Base-by-base conservation (phyloP, 2,888 invertebrate species). In the Odontomyia ornata region DNA sequence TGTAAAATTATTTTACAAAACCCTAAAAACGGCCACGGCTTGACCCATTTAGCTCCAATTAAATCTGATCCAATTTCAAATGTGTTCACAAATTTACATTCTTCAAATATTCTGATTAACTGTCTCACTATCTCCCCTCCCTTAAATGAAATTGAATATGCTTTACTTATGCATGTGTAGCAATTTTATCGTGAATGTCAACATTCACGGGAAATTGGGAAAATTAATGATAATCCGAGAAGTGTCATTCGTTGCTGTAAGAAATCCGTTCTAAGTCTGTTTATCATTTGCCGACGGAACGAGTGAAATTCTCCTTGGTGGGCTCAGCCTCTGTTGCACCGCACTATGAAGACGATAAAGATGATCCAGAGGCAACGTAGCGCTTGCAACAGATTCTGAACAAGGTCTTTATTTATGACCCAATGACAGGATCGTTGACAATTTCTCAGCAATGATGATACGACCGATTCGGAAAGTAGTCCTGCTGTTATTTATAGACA, bases 381-480 rank as follows among this genome's bases (percentile, higher is more conserved):
- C 18, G 52, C 60, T 60, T 60, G 25, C 60, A 25, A 60, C 60
- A 4, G 5, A 21, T 9, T 60, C 25, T 21, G 11, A 21, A 60
- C 60, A 23, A 60, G 60, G 25, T 23, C 60, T 60, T 60, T n/a
- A 60, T 60, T 60, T 60, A 60, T 60, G 60, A 60, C 25, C 60
- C 11, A 11, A 60, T 60, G 60, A 60, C 60, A 60, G 25, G 60
- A 23, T 60, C 25, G 60, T 23, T 60, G 25, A 25, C 60, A 60
- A 60, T 60, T 60, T 60, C 60, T 25, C 60, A 21, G 25, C 60
- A 60, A 18, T n/a, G 52, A 36, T 9, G 36, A 36, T 36, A 36
- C 36, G 36, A 36, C 3, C 36, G 9, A 36, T 3, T 9, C 36
- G 36, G 36, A 36, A 36, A 36, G 36, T 36, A 36, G 36, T 36